Conservation (phyloP, 2,888 invertebrate genomes). For the Ophion obscuratus region DNA sequence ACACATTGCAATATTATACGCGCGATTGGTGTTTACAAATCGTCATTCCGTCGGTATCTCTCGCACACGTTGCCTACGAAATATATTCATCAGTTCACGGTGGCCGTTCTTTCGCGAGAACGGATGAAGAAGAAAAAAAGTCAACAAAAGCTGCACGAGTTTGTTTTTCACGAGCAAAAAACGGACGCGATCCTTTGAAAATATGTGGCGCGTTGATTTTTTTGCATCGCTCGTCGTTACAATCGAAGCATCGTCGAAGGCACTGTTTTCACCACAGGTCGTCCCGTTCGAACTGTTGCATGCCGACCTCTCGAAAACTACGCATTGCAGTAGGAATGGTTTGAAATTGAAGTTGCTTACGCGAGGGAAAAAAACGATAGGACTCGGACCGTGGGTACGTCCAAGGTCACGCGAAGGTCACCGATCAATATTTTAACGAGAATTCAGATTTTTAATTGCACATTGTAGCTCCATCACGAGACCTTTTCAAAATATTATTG, state of each 20-base stretch:
- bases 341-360: no score
- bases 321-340: no score
- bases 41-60: slow-evolving; percentile 5
- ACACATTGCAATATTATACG: slow-evolving; percentile 33
- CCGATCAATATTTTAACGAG: not conserved
- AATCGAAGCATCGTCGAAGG: slow-evolving; percentile 60
- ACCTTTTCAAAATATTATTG: not conserved
- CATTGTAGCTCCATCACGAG: not conserved
- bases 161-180: slow-evolving; percentile 1
- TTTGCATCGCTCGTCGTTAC: slow-evolving; percentile 2
- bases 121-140: not conserved
- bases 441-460: not conserved
- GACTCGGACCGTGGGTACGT: no score
- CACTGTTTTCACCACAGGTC: slow-evolving; percentile 40
- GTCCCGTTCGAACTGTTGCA: not conserved
- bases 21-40: slow-evolving; percentile 7
- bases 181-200: not conserved
- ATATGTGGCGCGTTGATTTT: not conserved
- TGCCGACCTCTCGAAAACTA: no score
- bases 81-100: slow-evolving; percentile 25
- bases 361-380: no score
- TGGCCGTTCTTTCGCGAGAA: slow-evolving; percentile 1
- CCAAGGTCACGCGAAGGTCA: no score
- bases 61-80: slow-evolving; percentile 12
- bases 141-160: slow-evolving; percentile 2